Base-by-base conservation (phyloP, 2,113 vertebrate species). In the Hyperoodon ampullatus region DNA sequence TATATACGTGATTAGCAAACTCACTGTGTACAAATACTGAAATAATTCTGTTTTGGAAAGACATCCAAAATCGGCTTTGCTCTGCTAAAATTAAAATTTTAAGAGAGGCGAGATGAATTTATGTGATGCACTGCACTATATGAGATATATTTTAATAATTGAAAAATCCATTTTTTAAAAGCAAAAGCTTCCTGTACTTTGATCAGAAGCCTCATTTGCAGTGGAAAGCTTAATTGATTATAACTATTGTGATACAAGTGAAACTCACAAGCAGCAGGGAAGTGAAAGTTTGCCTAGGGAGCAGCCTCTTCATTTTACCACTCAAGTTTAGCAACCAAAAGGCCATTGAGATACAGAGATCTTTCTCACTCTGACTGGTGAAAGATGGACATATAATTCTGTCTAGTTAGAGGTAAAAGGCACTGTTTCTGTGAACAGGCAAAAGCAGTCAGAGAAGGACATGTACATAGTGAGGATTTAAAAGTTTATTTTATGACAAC, bases 311-410 rank as follows among this genome's bases (percentile, higher is more conserved):
- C 2, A 77, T 4, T 88, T 68, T 81, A 26, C 68, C 75, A 15
- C 72, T 89, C 26, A 66, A 15, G 65, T 50, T 88, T 23, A 87
- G 30, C 18, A 70, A 28, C n/a, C 83, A 74, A 10, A 72, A 26
- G 14, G 44, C 30, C 28, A 7, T 14, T 81, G 65, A 80, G 58
- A 90, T 75, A 28, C 3, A 63, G 18, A 94, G 77, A 42, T 80
- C 89, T 90, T 90, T 81, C 63, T 93, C 55, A 30, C 13, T 74
- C 15, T 70, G 33, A 80, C 6, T n/a, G 6, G 39, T 86, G 39
- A 95, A 96, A 66, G 63, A 97, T 94, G 65, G 50, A 72, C 18
- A 1, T 42, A 33, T 30, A 66, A 85, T 88, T 95, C 94, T 91
- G 3, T 65, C 30, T 87, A 71, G 65, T 77, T 87, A 84, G 7